Percentiles rank a stretch among this genome's conserved stretches.
These are phyloP conservation scores for Benitochromis conjunctus DNA, from an alignment of 2,113 vertebrate genomes.

Conservation along the genomic window DNA sequence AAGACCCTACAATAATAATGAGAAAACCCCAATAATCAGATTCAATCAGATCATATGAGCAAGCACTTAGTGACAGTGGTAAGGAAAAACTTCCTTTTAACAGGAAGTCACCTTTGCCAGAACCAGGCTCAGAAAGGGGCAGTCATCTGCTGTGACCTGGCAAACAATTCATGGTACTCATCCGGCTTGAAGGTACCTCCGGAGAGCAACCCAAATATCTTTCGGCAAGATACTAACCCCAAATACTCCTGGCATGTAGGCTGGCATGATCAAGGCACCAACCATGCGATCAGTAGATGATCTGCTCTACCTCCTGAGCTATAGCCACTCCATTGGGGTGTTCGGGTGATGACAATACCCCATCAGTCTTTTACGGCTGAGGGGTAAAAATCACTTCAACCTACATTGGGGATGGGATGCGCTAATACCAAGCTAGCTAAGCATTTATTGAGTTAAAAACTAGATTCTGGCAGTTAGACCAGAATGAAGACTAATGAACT, in stretches of 20 bases:
- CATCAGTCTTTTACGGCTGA: neutral
- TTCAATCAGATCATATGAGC: neutral
- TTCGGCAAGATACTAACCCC: neutral
- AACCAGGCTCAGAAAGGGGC: neutral
- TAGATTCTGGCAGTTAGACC: neutral
- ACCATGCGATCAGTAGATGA: neutral
- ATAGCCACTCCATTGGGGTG: neutral
- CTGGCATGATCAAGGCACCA: neutral
- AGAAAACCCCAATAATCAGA: neutral
- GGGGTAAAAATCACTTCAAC: neutral
- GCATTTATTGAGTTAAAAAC: neutral
- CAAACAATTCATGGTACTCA: too few relatives aligned
- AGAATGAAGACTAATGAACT: neutral
- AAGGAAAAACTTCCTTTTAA: neutral
- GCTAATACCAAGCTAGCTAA: neutral
- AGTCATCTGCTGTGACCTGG: too few relatives aligned
- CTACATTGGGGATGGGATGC: neutral
- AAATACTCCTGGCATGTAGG: neutral
- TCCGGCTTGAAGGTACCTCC: too few relatives aligned
- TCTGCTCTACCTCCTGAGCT: neutral
- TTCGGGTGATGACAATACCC: neutral
- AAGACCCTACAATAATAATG: neutral
- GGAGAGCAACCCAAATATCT: neutral
- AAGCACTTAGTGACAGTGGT: neutral
- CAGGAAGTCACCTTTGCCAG: neutral